Evolutionary conservation across 2,113 vertebrate genomes (phyloP), one percentile per base, ranked within the genome.

Genomic region (Coregonus clupeaformis): DNA sequence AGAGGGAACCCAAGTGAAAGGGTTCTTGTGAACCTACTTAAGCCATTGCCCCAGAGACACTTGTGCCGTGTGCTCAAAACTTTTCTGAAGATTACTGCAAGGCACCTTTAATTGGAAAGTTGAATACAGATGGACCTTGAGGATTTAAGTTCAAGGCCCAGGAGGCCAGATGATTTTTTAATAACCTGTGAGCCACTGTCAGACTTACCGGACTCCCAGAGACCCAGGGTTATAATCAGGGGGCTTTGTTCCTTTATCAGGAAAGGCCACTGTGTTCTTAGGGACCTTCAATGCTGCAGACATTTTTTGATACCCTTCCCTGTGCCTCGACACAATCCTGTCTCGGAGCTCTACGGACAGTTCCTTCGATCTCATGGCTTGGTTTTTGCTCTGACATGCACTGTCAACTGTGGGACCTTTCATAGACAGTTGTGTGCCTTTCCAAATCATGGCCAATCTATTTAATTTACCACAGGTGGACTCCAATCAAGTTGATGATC

Each of bases 41-140:
- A 29, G 25, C n/a, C 24, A 59, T 69, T 13, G 12, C 25, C 4
- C 30, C 16, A 47, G 36, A 63, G 71, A 72, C 18, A 64, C 32
- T 14, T 24, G 22, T 32, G 57, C 12, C 2, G 29, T 14, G 59
- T 45, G 3, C 59, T 62, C n/a, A 30, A 13, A 30, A 29, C 24
- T 16, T 64, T 25, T 11, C 12, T 24, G 9, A 47, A 59, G 49
- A 57, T 71, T 57, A 36, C 55, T 36, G 6, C 4, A 30, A 60
- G n/a, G 12, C 55, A 22, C 13, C 25, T 36, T 57, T 71, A 71
- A 55, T 71, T 71, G 16, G 32, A 52, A 59, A 30, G 69, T 25
- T 69, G 45, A 42, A 65, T 65, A 16, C 2, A 7, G 25, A 71
- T 30, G 47, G 24, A 29, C 27, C n/a, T 52, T n/a, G 24, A 47